Evolutionary conservation across 92 coral and sea anemone genomes (phyloP).

Genomic region (Paramuricea clavata): DNA sequence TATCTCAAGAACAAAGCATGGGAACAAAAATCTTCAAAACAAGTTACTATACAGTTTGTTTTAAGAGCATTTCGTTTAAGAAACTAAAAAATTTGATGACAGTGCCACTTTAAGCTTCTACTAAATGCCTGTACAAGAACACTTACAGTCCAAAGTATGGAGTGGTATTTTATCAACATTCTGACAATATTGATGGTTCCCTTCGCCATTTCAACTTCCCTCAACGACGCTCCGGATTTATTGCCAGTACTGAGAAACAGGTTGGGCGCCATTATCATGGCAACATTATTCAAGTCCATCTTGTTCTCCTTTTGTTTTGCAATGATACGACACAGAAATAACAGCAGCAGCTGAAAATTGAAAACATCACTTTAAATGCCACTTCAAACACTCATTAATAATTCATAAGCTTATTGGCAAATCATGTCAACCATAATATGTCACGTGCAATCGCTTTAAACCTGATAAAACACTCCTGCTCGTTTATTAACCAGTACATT

Average conservation of each 20-base stretch:
- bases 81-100: no score
- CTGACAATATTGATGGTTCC: conserved; percentile 92
- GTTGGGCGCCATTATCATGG: conserved; percentile 99
- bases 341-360: conserved; percentile 74
- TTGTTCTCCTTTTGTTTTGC: conserved; percentile 90
- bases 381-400: no score
- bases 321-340: conserved; percentile 81
- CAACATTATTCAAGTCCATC: conserved; percentile 94
- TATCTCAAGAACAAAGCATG: no score
- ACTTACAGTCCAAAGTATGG: conserved; percentile 97
- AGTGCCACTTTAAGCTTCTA: no score
- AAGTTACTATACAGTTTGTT: no score
- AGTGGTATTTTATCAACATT: conserved; percentile 96
- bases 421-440: no score
- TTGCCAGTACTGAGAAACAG: conserved; percentile 78
- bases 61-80: no score
- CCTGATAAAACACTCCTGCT: no score
- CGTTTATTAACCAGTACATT: no score
- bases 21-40: no score
- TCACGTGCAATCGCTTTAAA: no score
- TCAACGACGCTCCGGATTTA: conserved; percentile 73
- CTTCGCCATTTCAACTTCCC: conserved; percentile 89
- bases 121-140: not conserved
- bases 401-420: no score
- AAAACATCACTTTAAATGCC: not conserved